Evolutionary conservation across 2,113 vertebrate species (phyloP).

Genomic region (Addax nasomaculatus): DNA sequence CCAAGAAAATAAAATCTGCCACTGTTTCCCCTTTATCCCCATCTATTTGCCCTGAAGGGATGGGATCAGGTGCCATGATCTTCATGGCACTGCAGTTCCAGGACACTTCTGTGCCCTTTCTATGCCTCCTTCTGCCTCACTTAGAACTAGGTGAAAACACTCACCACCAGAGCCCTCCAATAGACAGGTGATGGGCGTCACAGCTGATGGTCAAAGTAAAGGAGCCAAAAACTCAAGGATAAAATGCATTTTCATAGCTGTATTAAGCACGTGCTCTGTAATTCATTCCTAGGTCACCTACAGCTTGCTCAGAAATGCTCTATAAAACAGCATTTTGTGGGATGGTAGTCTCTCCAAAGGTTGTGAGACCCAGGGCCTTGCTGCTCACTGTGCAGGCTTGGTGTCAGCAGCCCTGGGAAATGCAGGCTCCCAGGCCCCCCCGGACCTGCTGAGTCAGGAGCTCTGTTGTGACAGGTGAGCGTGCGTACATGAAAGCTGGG

Average conservation of each 20-base stretch:
- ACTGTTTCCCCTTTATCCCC: not conserved
- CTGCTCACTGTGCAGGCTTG: fast-evolving
- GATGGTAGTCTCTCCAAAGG: not conserved
- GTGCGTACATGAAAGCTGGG: fast-evolving
- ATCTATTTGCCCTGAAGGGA: not conserved
- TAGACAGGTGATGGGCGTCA: fast-evolving
- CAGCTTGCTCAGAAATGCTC: not conserved
- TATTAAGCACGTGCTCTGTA: fast-evolving
- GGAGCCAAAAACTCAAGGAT: fast-evolving
- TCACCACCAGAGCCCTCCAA: fast-evolving
- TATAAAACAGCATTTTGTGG: too few relatives aligned
- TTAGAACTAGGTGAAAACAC: fast-evolving
- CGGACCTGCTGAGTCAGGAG: too few relatives aligned
- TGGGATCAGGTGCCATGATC: not conserved
- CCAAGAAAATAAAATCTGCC: not conserved
- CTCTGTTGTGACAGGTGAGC: fast-evolving
- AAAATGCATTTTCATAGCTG: not conserved
- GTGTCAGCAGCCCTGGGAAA: not conserved
- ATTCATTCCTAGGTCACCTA: not conserved
- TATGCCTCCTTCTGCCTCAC: not conserved
- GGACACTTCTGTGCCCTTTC: not conserved
- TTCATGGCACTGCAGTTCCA: not conserved
- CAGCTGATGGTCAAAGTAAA: not conserved
- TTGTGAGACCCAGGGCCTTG: fast-evolving
- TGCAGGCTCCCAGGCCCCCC: not conserved